Base-by-base conservation (phyloP, 64 coral and sea anemone genomes). In the Hydrozoanthus tunicans region DNA sequence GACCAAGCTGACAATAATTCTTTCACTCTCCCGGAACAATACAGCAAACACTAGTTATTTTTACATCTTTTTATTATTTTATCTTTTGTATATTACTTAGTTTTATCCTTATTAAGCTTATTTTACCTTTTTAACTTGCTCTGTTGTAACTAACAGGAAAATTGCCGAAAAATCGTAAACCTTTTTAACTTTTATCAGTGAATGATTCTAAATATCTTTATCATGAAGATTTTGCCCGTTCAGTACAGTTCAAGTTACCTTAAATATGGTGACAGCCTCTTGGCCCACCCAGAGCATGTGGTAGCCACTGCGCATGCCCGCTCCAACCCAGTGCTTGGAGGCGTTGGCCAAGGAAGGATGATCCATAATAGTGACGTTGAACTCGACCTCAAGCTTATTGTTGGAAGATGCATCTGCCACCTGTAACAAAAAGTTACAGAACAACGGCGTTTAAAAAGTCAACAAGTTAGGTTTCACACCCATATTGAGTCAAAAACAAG, bases 211-310 rank as follows among this genome's bases (percentile, higher is more conserved):
- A 5, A 67, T 4, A 13, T 67, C 8, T 67, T 4, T 20, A 20
- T 17, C 6, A 23, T 17, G 5, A 69, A 17, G 66, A n/a, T 69
- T 69, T 20, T 69, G 14, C 10, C 2, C 55, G 26, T 51, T 17
- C 12, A 64, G 20, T 3, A 20, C 6, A 6, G 32, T 43, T 43
- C 32, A 43, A 43, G 32, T 15, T 77, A 98, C 96, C 96, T 98
- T 98, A 43, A 86, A 81, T 63, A 95, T 63, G 27, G 66, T 93
- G 25, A 98, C 63, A 12, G 96, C 96, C 56, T 95, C 91, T 83
- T 98, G 96, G 26, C 91, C 96, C 6, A 98, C 96, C 91, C 91
- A 93, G 12, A 98, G 93, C 96, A 98, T 98, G 6, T 93, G 90
- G 51, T 90, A 91, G 1, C 93, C 96, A 89, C 93, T 95, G 86